phyloP scores from a whole-genome alignment of 1,140 invertebrate species.

The Drosophila suzukii region DNA sequence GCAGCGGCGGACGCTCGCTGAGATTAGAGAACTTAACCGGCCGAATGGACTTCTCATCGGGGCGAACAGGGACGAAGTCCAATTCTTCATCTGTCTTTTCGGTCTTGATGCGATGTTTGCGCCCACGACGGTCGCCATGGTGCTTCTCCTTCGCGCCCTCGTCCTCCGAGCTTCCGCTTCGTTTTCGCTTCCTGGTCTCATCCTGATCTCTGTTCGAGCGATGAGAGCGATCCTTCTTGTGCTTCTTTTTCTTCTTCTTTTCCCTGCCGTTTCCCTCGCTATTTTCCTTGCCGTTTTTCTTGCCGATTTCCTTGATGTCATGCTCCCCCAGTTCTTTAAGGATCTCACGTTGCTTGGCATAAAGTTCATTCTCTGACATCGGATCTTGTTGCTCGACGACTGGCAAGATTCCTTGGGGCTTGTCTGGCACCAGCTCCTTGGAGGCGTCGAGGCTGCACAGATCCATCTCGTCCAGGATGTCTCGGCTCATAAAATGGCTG shows the following conservation, averaged over 20 bases:
- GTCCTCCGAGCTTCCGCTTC: background rate
- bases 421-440: background rate
- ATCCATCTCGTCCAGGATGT: slow-evolving; percentile 22
- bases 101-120: background rate
- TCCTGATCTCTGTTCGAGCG: slow-evolving; percentile 35
- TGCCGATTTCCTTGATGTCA: background rate
- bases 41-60: slow-evolving; percentile 9
- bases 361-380: background rate
- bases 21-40: slow-evolving; percentile 21
- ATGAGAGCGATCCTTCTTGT: slow-evolving; percentile 38
- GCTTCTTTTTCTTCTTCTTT: slow-evolving; percentile 24
- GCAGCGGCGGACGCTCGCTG: background rate
- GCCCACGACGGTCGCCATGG: background rate
- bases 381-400: background rate
- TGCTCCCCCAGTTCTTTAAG: background rate
- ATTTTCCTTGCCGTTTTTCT: background rate
- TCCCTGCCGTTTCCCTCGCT: background rate
- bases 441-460: slow-evolving; percentile 11
- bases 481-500: background rate
- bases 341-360: background rate
- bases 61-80: slow-evolving; percentile 5
- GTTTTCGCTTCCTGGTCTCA: slow-evolving; percentile 25
- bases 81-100: background rate
- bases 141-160: slow-evolving; percentile 7
- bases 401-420: background rate